Evolutionary conservation across 2,113 vertebrate genomes (phyloP).

Genomic region (Cottus gobio): DNA sequence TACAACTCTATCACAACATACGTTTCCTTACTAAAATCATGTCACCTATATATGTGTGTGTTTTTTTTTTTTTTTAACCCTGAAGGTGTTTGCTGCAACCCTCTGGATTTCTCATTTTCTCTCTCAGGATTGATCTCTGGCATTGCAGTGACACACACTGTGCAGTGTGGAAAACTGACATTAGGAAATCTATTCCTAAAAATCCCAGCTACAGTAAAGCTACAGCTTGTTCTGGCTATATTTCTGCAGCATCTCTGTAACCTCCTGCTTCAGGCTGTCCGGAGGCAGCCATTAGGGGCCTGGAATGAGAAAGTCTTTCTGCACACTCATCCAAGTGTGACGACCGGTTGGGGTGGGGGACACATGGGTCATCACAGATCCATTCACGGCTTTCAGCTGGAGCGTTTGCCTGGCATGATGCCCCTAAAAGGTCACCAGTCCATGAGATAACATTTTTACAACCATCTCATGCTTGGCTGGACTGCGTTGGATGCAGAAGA

Average conservation of each 20-base stretch:
- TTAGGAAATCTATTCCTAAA: slow-evolving; percentile 19
- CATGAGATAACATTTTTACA: slow-evolving; percentile 71
- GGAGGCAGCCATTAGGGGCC: slow-evolving; percentile 44
- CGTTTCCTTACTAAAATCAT: background rate
- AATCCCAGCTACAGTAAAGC: slow-evolving; percentile 15
- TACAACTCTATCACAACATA: background rate
- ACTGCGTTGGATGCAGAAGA: slow-evolving; percentile 15
- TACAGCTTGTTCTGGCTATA: slow-evolving; percentile 3
- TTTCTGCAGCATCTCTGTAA: slow-evolving; percentile 33
- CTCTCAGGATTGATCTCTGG: slow-evolving; percentile 32
- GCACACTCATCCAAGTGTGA: slow-evolving; percentile 62
- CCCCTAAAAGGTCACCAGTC: slow-evolving; percentile 53
- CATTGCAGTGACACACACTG: slow-evolving; percentile 6
- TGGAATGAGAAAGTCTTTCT: slow-evolving; percentile 62
- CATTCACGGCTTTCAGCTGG: slow-evolving; percentile 61
- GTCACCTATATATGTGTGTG: background rate
- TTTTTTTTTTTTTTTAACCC: background rate
- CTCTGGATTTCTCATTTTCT: slow-evolving; percentile 29
- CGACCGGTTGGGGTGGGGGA: slow-evolving; percentile 26
- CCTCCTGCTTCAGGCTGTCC: slow-evolving; percentile 43
- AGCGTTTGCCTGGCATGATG: slow-evolving; percentile 51
- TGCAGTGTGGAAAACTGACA: background rate
- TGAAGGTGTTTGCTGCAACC: background rate
- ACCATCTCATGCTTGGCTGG: slow-evolving; percentile 63
- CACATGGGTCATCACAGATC: slow-evolving; percentile 56